These are phyloP conservation scores for Emys orbicularis DNA, from an alignment of 2,797 vertebrate genomes.

Conservation along the genomic window DNA sequence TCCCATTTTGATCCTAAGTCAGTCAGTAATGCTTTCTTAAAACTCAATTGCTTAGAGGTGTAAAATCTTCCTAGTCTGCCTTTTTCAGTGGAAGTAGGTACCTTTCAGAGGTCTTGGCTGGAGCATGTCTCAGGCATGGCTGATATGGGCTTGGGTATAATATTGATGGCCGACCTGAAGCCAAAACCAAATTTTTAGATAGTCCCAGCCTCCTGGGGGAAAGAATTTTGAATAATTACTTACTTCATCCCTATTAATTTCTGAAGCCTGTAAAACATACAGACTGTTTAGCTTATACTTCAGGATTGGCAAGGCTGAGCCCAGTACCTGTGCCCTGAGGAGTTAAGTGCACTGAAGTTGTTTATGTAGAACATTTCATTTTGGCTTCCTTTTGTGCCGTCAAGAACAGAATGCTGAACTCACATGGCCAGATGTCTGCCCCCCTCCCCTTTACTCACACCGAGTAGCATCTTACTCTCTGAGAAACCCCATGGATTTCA, in stretches of 20 bases:
- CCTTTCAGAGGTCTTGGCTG: background rate
- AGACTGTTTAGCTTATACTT: constrained; percentile 15
- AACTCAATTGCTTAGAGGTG: background rate
- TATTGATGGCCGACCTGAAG: background rate
- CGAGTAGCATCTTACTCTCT: background rate
- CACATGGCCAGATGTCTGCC: background rate
- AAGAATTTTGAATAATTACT: constrained; percentile 39
- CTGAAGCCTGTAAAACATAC: constrained; percentile 19
- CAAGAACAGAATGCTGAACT: background rate
- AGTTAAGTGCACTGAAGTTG: background rate
- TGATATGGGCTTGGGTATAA: background rate
- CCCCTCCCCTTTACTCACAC: background rate
- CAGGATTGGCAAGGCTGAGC: background rate
- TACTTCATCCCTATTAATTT: constrained; percentile 26
- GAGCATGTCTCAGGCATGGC: background rate
- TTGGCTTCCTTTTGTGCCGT: background rate
- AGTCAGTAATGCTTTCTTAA: background rate
- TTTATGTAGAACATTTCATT: constrained; percentile 1
- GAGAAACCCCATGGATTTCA: background rate
- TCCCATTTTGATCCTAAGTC: background rate
- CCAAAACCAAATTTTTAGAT: background rate
- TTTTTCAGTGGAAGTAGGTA: background rate
- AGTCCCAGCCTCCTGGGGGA: background rate
- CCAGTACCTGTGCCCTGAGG: background rate
- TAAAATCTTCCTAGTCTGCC: background rate